phyloP scores from a whole-genome alignment of 1,140 invertebrate species.

The Atta colombica region DNA sequence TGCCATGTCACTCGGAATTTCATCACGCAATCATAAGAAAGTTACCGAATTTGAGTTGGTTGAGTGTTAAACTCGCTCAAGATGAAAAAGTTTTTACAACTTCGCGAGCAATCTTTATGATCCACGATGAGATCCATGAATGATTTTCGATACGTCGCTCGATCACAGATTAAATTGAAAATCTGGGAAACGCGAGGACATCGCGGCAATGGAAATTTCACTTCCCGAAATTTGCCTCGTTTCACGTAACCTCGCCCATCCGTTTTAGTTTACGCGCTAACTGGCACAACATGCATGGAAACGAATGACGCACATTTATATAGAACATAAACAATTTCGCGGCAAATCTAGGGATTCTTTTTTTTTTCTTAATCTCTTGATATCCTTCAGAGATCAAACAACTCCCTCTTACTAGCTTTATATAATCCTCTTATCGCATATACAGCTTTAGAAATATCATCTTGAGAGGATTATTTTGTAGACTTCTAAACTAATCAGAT shows the following conservation, averaged over 20 bases:
- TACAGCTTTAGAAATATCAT: slow-evolving; percentile 17
- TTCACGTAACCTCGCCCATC: not conserved
- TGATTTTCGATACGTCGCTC: slow-evolving; percentile 56
- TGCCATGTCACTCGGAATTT: slow-evolving; percentile 10
- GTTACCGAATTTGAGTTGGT: slow-evolving; percentile 8
- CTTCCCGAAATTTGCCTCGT: slow-evolving; percentile 49
- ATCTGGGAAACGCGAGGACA: slow-evolving; percentile 25
- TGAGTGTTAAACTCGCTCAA: slow-evolving; percentile 52
- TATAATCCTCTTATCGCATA: slow-evolving; percentile 42
- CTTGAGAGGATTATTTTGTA: slow-evolving; percentile 28
- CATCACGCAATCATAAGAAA: slow-evolving; percentile 42
- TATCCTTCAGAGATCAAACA: slow-evolving; percentile 14
- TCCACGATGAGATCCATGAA: slow-evolving; percentile 45
- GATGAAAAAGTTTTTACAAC: slow-evolving; percentile 63
- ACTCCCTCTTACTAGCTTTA: not conserved
- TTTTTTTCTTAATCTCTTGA: slow-evolving; percentile 9
- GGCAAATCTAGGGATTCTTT: not conserved
- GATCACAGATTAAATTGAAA: slow-evolving; percentile 43
- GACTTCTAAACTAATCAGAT: slow-evolving; percentile 23
- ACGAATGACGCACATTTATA: slow-evolving; percentile 7
- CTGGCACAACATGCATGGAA: not conserved
- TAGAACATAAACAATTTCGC: not conserved
- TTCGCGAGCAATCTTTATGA: slow-evolving; percentile 53
- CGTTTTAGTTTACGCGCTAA: slow-evolving; percentile 3
- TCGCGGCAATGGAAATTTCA: slow-evolving; percentile 62